A percentile compares a stretch with the other conserved stretches of the same genome.
phyloP scores from a whole-genome alignment of 2,888 invertebrate genomes.

The Hemaris fuciformis region DNA sequence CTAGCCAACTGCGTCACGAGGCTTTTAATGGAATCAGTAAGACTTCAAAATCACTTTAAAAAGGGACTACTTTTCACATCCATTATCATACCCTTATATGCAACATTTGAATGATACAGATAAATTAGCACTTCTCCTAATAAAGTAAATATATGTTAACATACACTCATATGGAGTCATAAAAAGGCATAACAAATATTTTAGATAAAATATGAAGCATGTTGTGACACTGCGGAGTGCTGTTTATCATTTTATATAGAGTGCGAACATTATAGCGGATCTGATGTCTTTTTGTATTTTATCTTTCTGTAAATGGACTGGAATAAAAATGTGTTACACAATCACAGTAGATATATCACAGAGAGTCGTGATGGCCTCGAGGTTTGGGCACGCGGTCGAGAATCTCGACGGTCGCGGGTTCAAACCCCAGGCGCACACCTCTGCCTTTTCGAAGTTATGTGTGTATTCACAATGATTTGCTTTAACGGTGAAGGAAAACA shows the following conservation, averaged over 20 bases:
- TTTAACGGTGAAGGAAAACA: too few species aligned
- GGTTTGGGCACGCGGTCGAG: too few species aligned
- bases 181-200: not conserved
- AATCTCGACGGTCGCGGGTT: too few species aligned
- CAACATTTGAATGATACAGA: not conserved
- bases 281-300: not conserved
- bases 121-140: not conserved
- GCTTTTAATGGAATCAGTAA: too few species aligned
- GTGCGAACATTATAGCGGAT: not conserved
- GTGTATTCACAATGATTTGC: too few species aligned
- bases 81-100: not conserved
- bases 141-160: not conserved
- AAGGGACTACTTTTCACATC: too few species aligned
- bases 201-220: slow-evolving; percentile 1
- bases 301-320: not conserved
- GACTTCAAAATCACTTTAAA: too few species aligned
- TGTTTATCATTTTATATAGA: slow-evolving; percentile 5
- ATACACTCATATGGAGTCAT: not conserved
- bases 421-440: too few species aligned
- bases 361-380: too few species aligned
- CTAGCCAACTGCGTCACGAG: too few species aligned
- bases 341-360: too few species aligned
- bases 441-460: too few species aligned
- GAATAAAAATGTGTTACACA: not conserved
- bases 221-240: not conserved